phyloP scores from a whole-genome alignment of 2,797 vertebrate genomes.

The Phataginus tricuspis region DNA sequence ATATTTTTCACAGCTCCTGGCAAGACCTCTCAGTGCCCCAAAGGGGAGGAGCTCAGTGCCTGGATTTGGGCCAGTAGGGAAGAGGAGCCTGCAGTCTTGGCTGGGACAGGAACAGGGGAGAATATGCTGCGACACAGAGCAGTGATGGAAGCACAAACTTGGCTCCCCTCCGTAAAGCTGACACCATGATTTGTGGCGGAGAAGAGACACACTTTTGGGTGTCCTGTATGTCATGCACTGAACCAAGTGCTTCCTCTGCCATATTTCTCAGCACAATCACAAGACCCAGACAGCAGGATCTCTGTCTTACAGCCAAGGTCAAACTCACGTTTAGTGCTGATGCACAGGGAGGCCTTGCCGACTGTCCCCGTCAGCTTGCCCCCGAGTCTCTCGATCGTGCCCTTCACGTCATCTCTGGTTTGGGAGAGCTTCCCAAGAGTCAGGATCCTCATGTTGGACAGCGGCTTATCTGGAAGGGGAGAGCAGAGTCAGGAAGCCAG shows the following conservation, averaged over 20 bases:
- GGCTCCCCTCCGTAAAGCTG: accelerated
- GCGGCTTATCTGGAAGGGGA: slow-evolving; percentile 90
- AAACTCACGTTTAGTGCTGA: slow-evolving; percentile 95
- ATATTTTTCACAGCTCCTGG: background rate
- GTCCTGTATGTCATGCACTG: accelerated
- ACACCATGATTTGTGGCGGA: background rate
- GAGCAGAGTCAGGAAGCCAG: background rate
- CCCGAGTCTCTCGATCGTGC: slow-evolving; percentile 92
- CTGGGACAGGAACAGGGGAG: too few relatives aligned
- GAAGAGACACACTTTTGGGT: background rate
- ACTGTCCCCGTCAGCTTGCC: slow-evolving; percentile 92
- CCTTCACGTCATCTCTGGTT: slow-evolving; percentile 96
- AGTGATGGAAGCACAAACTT: background rate
- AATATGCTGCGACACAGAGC: too few relatives aligned
- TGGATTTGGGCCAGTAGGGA: background rate
- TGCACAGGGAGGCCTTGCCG: slow-evolving; percentile 93
- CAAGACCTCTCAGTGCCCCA: background rate
- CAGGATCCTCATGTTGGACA: slow-evolving; percentile 93
- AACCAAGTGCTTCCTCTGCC: background rate
- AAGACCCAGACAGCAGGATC: accelerated
- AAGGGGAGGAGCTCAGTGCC: background rate
- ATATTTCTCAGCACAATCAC: accelerated
- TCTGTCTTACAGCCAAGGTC: accelerated
- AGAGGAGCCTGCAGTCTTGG: background rate
- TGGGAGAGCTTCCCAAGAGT: slow-evolving; percentile 93